Evolutionary conservation across 2,888 invertebrate species (phyloP).

Genomic region (Polydrusus cervinus): DNA sequence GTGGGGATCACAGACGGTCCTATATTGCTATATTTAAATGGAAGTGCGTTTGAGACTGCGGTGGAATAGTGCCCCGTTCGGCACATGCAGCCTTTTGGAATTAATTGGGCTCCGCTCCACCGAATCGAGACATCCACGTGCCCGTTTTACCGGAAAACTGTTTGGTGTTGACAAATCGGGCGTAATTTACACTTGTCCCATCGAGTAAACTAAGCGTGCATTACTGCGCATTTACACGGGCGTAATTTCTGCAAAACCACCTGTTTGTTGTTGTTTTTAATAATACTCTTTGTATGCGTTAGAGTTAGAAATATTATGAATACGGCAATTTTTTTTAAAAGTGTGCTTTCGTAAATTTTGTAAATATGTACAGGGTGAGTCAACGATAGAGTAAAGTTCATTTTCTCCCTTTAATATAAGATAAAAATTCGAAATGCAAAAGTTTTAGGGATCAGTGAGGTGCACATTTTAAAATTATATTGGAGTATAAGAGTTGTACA

Average conservation of each 20-base stretch:
- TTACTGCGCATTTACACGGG: conserved; percentile 52
- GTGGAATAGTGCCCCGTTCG: conserved; percentile 56
- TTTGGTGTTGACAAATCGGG: conserved; percentile 71
- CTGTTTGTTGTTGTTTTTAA: conserved; percentile 38
- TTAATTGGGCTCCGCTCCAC: conserved; percentile 59
- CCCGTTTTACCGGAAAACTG: conserved; percentile 70
- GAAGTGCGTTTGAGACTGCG: conserved; percentile 38
- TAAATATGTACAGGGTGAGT: too few relatives aligned
- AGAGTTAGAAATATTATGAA: background rate
- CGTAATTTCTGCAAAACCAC: conserved; percentile 37
- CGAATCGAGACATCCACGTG: conserved; percentile 58
- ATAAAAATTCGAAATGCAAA: too few relatives aligned
- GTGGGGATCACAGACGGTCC: conserved; percentile 28
- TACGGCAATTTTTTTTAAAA: too few relatives aligned
- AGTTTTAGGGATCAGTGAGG: too few relatives aligned
- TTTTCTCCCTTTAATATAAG: too few relatives aligned
- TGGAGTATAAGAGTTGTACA: too few relatives aligned
- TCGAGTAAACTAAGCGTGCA: conserved; percentile 61
- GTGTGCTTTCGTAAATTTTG: too few relatives aligned
- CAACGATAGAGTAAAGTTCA: too few relatives aligned
- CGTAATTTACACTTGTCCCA: conserved; percentile 67
- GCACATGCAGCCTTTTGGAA: conserved; percentile 62
- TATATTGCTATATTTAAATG: conserved; percentile 32
- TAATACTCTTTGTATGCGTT: conserved; percentile 12
- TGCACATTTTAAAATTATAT: too few relatives aligned